A percentile compares a stretch with the other conserved stretches of the same genome.
These are phyloP conservation scores for Machimus atricapillus DNA, from an alignment of 2,888 invertebrate species.

Conservation along the genomic window DNA sequence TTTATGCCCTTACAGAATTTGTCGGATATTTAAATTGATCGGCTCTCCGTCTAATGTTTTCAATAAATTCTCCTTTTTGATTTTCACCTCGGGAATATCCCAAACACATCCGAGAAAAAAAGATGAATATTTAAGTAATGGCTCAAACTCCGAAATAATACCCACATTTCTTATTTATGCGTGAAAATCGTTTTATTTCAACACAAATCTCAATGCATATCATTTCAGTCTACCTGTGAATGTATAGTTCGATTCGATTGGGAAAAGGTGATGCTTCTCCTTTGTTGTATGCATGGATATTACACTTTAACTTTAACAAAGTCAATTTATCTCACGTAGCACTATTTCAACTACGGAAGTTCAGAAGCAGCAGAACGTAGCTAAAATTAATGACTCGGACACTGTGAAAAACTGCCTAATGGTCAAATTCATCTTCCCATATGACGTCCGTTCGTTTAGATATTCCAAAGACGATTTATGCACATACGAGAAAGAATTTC, in stretches of 20 bases:
- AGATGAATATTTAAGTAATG: not conserved
- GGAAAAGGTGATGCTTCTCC: not conserved
- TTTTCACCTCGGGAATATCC: not conserved
- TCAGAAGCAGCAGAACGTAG: not conserved
- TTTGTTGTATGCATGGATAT: not conserved
- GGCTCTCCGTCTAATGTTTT: not conserved
- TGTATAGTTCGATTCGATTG: not conserved
- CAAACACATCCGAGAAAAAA: not conserved
- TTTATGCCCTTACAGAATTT: not conserved
- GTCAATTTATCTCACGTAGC: not conserved
- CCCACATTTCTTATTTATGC: not conserved
- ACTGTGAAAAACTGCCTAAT: not conserved
- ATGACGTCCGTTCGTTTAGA: not conserved
- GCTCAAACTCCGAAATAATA: not conserved
- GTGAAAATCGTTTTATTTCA: not conserved
- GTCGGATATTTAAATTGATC: not conserved
- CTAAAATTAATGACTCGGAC: not conserved
- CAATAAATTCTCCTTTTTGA: not conserved
- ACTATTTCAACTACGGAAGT: not conserved
- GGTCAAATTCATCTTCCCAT: not conserved
- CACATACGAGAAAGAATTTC: not conserved
- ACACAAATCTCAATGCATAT: not conserved
- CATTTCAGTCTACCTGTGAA: not conserved
- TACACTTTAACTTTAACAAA: not conserved
- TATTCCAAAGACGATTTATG: not conserved